A percentile compares a stretch with the other conserved stretches of the same genome.
Conservation (phyloP, 1,140 invertebrate genomes). For the Conus ventricosus region DNA sequence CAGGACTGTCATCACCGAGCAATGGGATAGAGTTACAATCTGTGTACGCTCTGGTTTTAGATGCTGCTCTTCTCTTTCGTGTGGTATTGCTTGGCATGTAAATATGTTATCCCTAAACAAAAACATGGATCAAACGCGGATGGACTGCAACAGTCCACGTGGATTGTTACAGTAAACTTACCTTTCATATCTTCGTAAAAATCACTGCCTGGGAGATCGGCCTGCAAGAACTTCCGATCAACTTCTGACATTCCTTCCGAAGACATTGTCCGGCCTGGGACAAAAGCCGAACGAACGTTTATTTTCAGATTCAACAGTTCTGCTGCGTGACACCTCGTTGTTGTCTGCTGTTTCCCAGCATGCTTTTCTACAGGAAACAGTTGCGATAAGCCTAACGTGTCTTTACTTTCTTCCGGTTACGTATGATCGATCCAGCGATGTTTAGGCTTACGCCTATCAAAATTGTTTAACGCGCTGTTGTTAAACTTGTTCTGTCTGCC, state of each 20-base stretch:
- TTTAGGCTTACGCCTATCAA: too few relatives aligned
- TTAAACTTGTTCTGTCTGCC: too few relatives aligned
- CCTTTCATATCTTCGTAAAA: neutral
- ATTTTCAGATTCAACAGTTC: neutral
- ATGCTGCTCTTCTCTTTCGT: too few relatives aligned
- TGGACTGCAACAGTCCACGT: too few relatives aligned
- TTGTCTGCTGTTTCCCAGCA: neutral
- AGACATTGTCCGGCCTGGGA: neutral
- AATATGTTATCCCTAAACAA: too few relatives aligned
- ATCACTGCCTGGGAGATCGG: neutral
- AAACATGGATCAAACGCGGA: too few relatives aligned
- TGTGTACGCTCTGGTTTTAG: too few relatives aligned
- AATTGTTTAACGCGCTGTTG: too few relatives aligned
- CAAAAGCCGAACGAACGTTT: neutral
- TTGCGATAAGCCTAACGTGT: neutral
- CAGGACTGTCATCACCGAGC: too few relatives aligned
- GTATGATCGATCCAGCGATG: too few relatives aligned
- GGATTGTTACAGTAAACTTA: neutral
- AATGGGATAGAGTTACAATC: too few relatives aligned
- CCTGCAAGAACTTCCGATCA: neutral
- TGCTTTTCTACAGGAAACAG: neutral
- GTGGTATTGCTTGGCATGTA: too few relatives aligned
- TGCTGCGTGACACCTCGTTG: neutral
- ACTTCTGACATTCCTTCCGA: slow-evolving; percentile 1
- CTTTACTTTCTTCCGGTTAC: slow-evolving; percentile 23